Percentiles rank a stretch among this genome's conserved stretches.
These are phyloP conservation scores for Scaptomyza pallida DNA, from an alignment of 1,140 invertebrate species.

Conservation along the genomic window DNA sequence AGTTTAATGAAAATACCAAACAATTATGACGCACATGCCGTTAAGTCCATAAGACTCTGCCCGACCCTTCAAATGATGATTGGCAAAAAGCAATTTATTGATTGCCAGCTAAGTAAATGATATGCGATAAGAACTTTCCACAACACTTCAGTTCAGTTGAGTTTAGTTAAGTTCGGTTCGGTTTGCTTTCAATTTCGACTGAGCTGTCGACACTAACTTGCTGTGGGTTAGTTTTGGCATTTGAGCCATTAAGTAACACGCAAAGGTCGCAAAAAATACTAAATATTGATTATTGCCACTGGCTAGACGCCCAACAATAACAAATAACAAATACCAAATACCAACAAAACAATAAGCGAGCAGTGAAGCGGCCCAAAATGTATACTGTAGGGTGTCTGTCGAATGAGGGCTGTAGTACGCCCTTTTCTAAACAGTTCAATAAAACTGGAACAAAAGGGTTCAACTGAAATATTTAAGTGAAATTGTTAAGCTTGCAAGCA, in stretches of 20 bases:
- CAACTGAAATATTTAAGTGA: conserved; percentile 15
- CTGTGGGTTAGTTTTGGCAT: conserved; percentile 40
- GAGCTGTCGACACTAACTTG: conserved; percentile 45
- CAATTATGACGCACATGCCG: conserved; percentile 41
- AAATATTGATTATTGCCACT: conserved; percentile 69
- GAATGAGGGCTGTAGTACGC: neutral
- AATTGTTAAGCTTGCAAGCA: conserved; percentile 20
- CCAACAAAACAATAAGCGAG: conserved; percentile 58
- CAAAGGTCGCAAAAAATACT: conserved; percentile 68
- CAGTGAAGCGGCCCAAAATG: neutral
- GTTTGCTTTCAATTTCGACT: conserved; percentile 8
- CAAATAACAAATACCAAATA: conserved; percentile 54
- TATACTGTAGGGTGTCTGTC: neutral
- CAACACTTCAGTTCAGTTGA: conserved; percentile 15
- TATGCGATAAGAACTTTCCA: conserved; percentile 24
- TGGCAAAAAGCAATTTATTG: conserved; percentile 62
- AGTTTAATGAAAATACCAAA: conserved; percentile 46
- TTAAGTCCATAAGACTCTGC: conserved; percentile 10
- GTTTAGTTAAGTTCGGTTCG: neutral
- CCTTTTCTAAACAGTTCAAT: conserved; percentile 15
- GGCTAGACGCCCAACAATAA: conserved; percentile 55
- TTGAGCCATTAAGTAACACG: conserved; percentile 60
- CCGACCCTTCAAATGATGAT: conserved; percentile 31
- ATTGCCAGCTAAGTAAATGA: conserved; percentile 55
- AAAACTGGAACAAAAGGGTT: conserved; percentile 31